phyloP scores from a whole-genome alignment of 2,888 invertebrate species.

The Bellardia bayeri region DNA sequence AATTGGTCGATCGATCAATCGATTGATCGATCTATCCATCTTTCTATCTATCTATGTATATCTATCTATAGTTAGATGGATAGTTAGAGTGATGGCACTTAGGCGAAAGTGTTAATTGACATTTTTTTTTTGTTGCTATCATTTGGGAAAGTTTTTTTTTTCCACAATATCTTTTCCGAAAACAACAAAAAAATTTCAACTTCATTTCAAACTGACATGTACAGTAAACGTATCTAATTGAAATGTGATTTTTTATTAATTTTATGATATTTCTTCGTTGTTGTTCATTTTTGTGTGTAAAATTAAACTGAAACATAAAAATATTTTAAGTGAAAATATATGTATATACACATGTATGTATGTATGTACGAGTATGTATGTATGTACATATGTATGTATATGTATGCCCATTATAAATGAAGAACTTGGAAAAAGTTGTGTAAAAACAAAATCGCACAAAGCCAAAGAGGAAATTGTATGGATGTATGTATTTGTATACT shows the following conservation, averaged over 20 bases:
- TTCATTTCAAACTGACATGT: constrained; percentile 9
- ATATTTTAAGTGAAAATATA: constrained; percentile 70
- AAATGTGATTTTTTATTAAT: constrained; percentile 60
- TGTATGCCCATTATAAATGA: constrained; percentile 45
- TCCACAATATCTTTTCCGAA: constrained; percentile 66
- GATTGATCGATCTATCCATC: constrained; percentile 43
- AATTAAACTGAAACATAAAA: constrained; percentile 64
- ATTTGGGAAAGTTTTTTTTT: constrained; percentile 65
- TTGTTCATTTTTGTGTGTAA: constrained; percentile 73
- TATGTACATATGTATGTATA: too few species aligned
- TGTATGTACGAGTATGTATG: too few species aligned
- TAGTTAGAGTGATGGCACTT: constrained; percentile 66
- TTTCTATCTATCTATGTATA: constrained; percentile 24
- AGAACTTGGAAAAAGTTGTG: constrained; percentile 68
- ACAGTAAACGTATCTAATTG: constrained; percentile 66
- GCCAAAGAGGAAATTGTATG: constrained; percentile 56
- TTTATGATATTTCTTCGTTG: constrained; percentile 66
- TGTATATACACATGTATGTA: too few species aligned
- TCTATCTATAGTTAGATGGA: constrained; percentile 25
- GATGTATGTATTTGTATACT: constrained; percentile 17
- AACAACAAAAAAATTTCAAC: constrained; percentile 52
- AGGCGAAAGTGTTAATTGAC: constrained; percentile 76
- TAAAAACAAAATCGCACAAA: constrained; percentile 26
- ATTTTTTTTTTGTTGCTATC: constrained; percentile 63
- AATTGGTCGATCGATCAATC: constrained; percentile 39